Percentiles rank a stretch among this genome's conserved stretches.
Conservation (phyloP, 2,888 invertebrate species). For the Apodemia mormo region DNA sequence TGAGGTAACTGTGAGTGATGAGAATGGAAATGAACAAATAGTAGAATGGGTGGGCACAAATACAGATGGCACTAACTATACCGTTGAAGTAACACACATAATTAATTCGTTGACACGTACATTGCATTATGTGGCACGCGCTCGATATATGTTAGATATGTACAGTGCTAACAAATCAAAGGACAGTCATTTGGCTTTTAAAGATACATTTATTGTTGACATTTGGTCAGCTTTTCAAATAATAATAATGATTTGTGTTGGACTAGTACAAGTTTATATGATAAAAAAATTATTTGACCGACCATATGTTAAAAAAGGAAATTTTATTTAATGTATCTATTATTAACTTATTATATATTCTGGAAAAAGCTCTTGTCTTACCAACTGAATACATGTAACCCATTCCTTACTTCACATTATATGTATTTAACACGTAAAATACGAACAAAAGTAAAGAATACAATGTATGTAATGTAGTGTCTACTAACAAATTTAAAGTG, state of each 20-base stretch:
- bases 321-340: too few species aligned
- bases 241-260: constrained; percentile 86
- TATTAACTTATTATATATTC: too few species aligned
- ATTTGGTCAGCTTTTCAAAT: constrained; percentile 89
- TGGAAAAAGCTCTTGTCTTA: too few species aligned
- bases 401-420: too few species aligned
- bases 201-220: constrained; percentile 91
- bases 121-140: constrained; percentile 82
- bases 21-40: constrained; percentile 49
- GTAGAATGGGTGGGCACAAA: constrained; percentile 61
- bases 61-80: constrained; percentile 53
- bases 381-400: too few species aligned
- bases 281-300: constrained; percentile 82
- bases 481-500: too few species aligned
- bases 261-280: constrained; percentile 88
- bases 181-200: constrained; percentile 90
- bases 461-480: too few species aligned
- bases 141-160: constrained; percentile 84
- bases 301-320: constrained; percentile 20
- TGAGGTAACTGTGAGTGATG: constrained; percentile 41
- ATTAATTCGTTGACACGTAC: constrained; percentile 85
- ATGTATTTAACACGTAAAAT: too few species aligned
- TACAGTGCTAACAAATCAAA: constrained; percentile 88
- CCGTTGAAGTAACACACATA: constrained; percentile 75
- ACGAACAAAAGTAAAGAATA: too few species aligned